phyloP scores from a whole-genome alignment of 2,113 vertebrate species.

The Ploceus nigricollis region DNA sequence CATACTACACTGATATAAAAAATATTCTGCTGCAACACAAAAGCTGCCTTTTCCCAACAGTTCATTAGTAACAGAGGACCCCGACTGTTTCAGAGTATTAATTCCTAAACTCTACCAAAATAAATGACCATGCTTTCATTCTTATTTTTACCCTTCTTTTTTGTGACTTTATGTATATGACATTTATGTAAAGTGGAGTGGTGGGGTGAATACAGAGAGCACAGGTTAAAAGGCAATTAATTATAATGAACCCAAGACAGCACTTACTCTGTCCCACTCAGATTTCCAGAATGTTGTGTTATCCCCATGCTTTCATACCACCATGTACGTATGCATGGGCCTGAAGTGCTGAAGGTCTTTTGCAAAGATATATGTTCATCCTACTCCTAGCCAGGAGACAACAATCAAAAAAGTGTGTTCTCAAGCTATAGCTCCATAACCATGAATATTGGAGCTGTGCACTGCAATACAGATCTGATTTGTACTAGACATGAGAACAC shows the following conservation, averaged over 20 bases:
- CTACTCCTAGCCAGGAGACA: background rate
- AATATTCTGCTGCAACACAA: background rate
- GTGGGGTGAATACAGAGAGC: background rate
- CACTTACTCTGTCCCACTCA: background rate
- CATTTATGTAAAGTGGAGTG: fast-evolving
- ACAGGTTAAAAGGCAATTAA: background rate
- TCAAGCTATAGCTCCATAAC: background rate
- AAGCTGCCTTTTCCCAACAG: background rate
- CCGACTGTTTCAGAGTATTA: background rate
- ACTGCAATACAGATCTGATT: background rate
- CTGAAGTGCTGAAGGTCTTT: background rate
- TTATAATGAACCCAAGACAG: background rate
- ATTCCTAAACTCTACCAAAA: background rate
- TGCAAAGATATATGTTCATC: background rate
- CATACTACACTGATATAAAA: background rate
- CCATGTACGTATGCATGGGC: fast-evolving
- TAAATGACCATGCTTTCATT: background rate
- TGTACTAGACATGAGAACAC: background rate
- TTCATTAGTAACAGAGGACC: background rate
- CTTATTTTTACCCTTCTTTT: background rate
- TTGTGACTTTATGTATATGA: background rate
- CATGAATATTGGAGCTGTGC: background rate
- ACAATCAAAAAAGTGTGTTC: background rate
- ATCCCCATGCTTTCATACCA: background rate
- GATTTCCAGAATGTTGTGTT: background rate